Percentiles rank a stretch among this genome's conserved stretches.
Evolutionary conservation across 1,140 invertebrate species (phyloP).

Genomic region (Trachymyrmex septentrionalis): DNA sequence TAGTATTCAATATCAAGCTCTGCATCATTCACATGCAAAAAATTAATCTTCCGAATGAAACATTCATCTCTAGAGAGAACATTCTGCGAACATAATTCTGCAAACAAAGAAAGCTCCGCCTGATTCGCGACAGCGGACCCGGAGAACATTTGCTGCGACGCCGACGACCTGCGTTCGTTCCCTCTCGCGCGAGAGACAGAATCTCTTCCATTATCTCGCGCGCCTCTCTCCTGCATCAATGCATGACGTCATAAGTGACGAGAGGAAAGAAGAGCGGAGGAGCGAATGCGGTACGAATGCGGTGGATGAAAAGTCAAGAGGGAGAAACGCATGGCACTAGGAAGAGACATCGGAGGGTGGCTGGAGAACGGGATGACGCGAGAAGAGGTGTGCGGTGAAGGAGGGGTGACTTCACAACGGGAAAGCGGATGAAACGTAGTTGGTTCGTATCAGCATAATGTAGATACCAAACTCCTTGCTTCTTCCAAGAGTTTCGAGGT

Average conservation of each 20-base stretch:
- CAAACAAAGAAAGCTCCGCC: constrained; percentile 22
- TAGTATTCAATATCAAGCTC: background rate
- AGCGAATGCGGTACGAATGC: constrained; percentile 16
- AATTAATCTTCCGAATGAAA: constrained; percentile 31
- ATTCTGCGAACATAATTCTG: constrained; percentile 19
- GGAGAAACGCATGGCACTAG: constrained; percentile 44
- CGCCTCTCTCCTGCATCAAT: constrained; percentile 53
- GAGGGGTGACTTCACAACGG: constrained; percentile 48
- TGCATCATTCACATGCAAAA: background rate
- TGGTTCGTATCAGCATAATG: constrained; percentile 84
- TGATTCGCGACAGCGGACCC: background rate
- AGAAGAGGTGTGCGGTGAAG: background rate
- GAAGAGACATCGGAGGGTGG: constrained; percentile 16
- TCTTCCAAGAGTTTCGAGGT: constrained; percentile 78
- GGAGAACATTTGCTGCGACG: constrained; percentile 4
- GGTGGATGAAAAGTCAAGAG: constrained; percentile 62
- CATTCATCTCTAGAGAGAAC: constrained; percentile 30
- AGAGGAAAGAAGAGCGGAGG: constrained; percentile 41
- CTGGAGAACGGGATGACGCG: background rate
- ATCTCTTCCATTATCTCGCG: constrained; percentile 47
- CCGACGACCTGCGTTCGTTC: constrained; percentile 28
- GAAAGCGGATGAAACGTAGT: constrained; percentile 74
- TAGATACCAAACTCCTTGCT: constrained; percentile 81
- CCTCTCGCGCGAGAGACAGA: constrained; percentile 28
- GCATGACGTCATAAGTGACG: constrained; percentile 56